Evolutionary conservation across 1,140 invertebrate species (phyloP).

Genomic region (Zophobas morio): DNA sequence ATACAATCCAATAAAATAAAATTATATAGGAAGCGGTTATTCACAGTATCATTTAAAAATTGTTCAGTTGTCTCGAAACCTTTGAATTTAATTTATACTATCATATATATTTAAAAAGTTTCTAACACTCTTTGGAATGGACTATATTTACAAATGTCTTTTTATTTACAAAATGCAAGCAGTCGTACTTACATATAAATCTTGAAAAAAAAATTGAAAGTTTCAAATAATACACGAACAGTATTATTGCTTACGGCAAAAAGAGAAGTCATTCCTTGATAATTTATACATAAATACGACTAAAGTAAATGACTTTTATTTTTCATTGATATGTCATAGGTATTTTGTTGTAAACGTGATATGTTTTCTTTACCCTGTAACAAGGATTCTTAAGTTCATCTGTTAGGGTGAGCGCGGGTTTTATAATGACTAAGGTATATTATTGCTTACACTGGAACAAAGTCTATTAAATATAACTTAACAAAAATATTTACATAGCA

Average conservation of each 20-base stretch:
- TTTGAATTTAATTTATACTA: conserved; percentile 41
- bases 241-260: conserved; percentile 14
- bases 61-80: conserved; percentile 50
- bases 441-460: conserved; percentile 54
- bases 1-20: conserved; percentile 42
- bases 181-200: conserved; percentile 43
- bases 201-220: background rate
- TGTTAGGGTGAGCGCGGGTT: conserved; percentile 34
- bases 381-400: conserved; percentile 29
- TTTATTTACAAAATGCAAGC: conserved; percentile 44
- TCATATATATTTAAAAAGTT: conserved; percentile 43
- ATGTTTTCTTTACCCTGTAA: conserved; percentile 53
- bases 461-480: conserved; percentile 46
- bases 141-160: conserved; percentile 50
- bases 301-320: conserved; percentile 32
- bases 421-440: conserved; percentile 26
- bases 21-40: conserved; percentile 53
- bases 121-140: conserved; percentile 43
- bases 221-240: conserved; percentile 12
- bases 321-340: conserved; percentile 39
- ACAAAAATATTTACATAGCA: conserved; percentile 43
- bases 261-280: background rate
- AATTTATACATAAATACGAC: conserved; percentile 45
- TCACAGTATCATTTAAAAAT: conserved; percentile 53
- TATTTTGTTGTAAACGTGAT: conserved; percentile 46